These are phyloP conservation scores for Amblyopsis hoosieri DNA, from an alignment of 2,797 vertebrate species.

Conservation along the genomic window DNA sequence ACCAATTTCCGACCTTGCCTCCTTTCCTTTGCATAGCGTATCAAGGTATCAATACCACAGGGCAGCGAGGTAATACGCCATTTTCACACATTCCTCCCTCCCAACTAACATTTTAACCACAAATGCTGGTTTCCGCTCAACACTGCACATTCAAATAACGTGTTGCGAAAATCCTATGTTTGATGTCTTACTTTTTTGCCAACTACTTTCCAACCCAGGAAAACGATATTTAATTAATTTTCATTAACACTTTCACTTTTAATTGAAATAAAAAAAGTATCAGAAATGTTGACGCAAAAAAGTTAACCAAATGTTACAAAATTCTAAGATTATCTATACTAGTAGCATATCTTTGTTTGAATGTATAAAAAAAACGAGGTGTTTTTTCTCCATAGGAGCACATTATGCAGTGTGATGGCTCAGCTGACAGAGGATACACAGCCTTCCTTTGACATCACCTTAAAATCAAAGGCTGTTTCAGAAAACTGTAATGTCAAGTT, in stretches of 20 bases:
- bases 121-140: constrained; percentile 45
- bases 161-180: constrained; percentile 38
- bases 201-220: constrained; percentile 7
- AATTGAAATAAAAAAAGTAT: constrained; percentile 1
- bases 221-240: constrained; percentile 22
- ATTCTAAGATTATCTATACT: not conserved
- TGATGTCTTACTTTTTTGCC: constrained; percentile 48
- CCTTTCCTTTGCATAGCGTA: constrained; percentile 87
- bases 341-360: constrained; percentile 10
- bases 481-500: constrained; percentile 94
- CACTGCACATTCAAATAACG: constrained; percentile 51
- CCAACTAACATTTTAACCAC: constrained; percentile 78
- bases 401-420: constrained; percentile 95
- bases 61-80: constrained; percentile 77
- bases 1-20: constrained; percentile 79
- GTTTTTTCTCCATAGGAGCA: constrained; percentile 83
- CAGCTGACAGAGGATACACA: constrained; percentile 97
- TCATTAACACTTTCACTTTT: constrained; percentile 55
- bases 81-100: constrained; percentile 69
- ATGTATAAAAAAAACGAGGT: constrained; percentile 14
- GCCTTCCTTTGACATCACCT: constrained; percentile 92
- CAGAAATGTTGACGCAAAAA: too few species aligned
- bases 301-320: constrained; percentile 18
- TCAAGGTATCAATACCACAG: constrained; percentile 85
- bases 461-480: constrained; percentile 94